phyloP scores from a whole-genome alignment of 2,888 invertebrate species.

The Synergus laeviventris region DNA sequence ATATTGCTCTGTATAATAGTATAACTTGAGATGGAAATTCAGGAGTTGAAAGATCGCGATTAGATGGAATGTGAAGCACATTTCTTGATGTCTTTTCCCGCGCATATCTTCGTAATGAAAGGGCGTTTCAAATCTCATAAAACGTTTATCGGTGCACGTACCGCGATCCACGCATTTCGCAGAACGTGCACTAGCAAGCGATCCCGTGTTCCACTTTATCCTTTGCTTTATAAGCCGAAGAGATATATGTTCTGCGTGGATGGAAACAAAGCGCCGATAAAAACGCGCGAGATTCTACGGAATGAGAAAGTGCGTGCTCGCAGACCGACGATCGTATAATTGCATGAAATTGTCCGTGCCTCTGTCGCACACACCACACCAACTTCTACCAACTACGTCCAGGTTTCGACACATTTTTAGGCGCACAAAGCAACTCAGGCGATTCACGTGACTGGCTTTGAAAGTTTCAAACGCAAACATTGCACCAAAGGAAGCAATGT shows the following conservation, averaged over 20 bases:
- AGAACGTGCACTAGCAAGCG: conserved; percentile 20
- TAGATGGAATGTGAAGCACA: conserved; percentile 25
- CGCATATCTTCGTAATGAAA: conserved; percentile 16
- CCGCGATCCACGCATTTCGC: conserved; percentile 25
- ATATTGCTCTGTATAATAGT: neutral
- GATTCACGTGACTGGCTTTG: conserved; percentile 33
- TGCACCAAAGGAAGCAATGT: conserved; percentile 14
- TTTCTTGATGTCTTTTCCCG: conserved; percentile 5
- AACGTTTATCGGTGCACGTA: conserved; percentile 24
- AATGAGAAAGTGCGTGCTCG: conserved; percentile 58
- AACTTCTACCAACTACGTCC: conserved; percentile 22
- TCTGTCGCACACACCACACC: conserved; percentile 41
- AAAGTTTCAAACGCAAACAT: conserved; percentile 15
- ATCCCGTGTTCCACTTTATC: conserved; percentile 40
- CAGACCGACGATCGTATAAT: conserved; percentile 43
- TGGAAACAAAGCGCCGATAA: conserved; percentile 37
- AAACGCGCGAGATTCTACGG: conserved; percentile 45
- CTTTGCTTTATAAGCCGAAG: conserved; percentile 35
- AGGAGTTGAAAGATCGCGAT: conserved; percentile 14
- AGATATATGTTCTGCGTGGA: conserved; percentile 33
- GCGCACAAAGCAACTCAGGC: conserved; percentile 11
- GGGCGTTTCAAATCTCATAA: conserved; percentile 37
- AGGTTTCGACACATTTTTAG: conserved; percentile 35
- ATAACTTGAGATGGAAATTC: neutral
- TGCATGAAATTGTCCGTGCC: conserved; percentile 54